phyloP scores from a whole-genome alignment of 2,888 invertebrate genomes.

The Sycophila texana region DNA sequence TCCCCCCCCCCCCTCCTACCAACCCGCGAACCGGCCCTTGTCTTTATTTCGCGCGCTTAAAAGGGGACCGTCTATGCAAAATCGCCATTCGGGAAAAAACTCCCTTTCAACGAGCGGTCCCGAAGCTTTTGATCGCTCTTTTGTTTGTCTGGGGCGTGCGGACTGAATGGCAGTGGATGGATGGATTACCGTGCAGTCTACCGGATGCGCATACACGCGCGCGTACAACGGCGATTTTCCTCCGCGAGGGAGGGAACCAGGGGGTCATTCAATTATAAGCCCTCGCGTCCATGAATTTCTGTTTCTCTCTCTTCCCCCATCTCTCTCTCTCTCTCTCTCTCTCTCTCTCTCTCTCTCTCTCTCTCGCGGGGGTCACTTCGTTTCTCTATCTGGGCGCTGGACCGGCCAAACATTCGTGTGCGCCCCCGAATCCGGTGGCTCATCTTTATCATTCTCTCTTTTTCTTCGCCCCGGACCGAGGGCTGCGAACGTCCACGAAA shows the following conservation, averaged over 20 bases:
- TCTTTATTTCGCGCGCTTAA: conserved; percentile 20
- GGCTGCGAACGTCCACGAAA: conserved; percentile 19
- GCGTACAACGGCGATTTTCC: background rate
- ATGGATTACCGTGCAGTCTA: conserved; percentile 61
- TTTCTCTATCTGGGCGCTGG: too few relatives aligned
- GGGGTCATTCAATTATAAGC: conserved; percentile 61
- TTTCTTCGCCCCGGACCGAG: background rate
- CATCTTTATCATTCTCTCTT: too few relatives aligned
- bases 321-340: conserved; percentile 5
- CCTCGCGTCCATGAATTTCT: conserved; percentile 56
- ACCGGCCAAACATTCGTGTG: too few relatives aligned
- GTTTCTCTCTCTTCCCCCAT: conserved; percentile 55
- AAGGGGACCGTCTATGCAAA: conserved; percentile 5
- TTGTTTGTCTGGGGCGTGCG: conserved; percentile 64
- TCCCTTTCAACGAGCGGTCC: background rate
- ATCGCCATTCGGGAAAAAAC: conserved; percentile 30
- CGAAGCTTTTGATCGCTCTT: conserved; percentile 65
- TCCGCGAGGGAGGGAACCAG: background rate
- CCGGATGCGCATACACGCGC: background rate
- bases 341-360: conserved; percentile 8
- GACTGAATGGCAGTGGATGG: conserved; percentile 63
- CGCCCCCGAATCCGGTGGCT: too few relatives aligned
- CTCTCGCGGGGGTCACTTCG: too few relatives aligned
- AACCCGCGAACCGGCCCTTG: background rate
- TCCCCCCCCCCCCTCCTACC: background rate